Evolutionary conservation across 1,140 invertebrate genomes (phyloP).

Genomic region (Argopecten irradians): DNA sequence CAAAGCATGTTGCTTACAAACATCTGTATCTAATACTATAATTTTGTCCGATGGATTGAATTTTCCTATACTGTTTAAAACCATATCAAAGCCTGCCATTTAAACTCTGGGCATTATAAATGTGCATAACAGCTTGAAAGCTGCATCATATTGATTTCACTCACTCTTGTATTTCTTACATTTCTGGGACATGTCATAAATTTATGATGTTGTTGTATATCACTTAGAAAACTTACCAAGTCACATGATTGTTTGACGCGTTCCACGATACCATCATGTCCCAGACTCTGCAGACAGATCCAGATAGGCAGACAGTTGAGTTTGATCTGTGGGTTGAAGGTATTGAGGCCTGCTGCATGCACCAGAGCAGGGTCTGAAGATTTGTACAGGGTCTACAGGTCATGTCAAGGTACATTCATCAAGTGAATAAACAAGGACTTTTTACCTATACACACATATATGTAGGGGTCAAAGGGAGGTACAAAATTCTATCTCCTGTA

Average conservation of each 20-base stretch:
- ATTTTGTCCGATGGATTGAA: no score
- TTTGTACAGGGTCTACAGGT: conserved; percentile 77
- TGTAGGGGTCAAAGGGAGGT: no score
- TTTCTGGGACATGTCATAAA: not conserved
- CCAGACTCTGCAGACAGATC: conserved; percentile 85
- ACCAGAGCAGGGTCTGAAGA: conserved; percentile 77
- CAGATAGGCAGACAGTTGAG: conserved; percentile 89
- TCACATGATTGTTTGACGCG: conserved; percentile 87
- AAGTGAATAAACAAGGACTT: not conserved
- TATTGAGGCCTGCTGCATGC: conserved; percentile 84
- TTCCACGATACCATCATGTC: conserved; percentile 86
- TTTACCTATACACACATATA: no score
- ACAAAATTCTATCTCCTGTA: not conserved
- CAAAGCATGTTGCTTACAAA: no score
- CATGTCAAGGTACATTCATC: conserved; percentile 42
- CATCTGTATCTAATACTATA: no score
- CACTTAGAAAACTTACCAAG: conserved; percentile 75
- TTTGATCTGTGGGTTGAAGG: conserved; percentile 78
- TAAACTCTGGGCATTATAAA: not conserved
- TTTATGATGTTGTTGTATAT: not conserved
- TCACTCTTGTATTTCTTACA: not conserved
- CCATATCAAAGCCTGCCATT: no score
- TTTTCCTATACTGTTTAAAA: no score
- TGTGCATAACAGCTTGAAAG: not conserved
- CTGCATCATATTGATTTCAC: not conserved